phyloP scores from a whole-genome alignment of 2,797 vertebrate species.

The Melanogrammus aeglefinus region DNA sequence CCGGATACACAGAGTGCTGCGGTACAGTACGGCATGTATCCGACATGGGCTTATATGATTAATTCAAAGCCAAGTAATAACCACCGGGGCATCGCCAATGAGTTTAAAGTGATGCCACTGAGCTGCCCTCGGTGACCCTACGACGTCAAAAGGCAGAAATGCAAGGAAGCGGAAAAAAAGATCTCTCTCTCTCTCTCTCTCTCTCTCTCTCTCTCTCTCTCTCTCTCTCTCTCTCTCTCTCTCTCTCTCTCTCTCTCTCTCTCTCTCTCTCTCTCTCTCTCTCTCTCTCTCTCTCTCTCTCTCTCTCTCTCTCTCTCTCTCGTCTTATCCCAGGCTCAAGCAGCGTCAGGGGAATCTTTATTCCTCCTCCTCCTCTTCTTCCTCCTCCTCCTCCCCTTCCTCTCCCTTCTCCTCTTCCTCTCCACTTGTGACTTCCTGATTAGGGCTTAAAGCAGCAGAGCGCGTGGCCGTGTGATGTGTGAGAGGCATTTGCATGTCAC shows the following conservation, averaged over 20 bases:
- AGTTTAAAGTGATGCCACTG: no score
- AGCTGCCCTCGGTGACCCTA: no score
- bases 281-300: slow-evolving; percentile 11
- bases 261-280: not conserved
- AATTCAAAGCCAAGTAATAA: no score
- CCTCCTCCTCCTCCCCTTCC: slow-evolving; percentile 5
- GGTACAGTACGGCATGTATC: no score
- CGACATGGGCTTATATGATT: no score
- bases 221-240: slow-evolving; percentile 15
- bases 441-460: slow-evolving; percentile 36
- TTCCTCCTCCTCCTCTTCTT: no score
- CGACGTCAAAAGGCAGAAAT: no score
- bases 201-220: no score
- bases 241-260: not conserved
- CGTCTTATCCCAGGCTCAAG: slow-evolving; percentile 12
- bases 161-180: no score
- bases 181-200: not conserved
- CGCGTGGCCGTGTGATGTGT: slow-evolving; percentile 42
- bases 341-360: slow-evolving; percentile 33
- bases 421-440: slow-evolving; percentile 27
- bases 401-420: not conserved
- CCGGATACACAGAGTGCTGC: no score
- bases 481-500: slow-evolving; percentile 50
- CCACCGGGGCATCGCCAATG: no score
- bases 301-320: not conserved